Percentiles rank a stretch among this genome's conserved stretches.
These are phyloP conservation scores for Epinephelus malabaricus DNA, from an alignment of 2,797 vertebrate genomes.

Conservation along the genomic window DNA sequence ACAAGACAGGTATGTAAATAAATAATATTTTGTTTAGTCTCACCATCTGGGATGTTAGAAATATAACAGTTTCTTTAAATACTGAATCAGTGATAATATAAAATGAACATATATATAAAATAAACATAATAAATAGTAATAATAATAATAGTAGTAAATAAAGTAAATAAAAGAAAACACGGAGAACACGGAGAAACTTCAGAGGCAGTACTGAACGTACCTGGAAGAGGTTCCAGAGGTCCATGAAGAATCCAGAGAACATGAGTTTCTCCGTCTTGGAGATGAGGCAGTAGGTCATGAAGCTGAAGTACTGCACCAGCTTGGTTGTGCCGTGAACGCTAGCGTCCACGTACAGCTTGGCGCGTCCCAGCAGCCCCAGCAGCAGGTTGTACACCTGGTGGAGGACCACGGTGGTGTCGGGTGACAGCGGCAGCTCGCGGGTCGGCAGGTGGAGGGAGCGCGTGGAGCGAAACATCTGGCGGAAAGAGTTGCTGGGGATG, in stretches of 20 bases:
- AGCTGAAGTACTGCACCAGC: conserved; percentile 99
- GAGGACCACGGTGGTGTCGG: conserved; percentile 97
- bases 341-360: conserved; percentile 98
- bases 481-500: conserved; percentile 99
- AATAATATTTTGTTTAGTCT: background rate
- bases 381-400: conserved; percentile 99
- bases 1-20: background rate
- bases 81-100: no score
- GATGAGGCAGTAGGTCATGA: conserved; percentile 99
- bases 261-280: conserved; percentile 99
- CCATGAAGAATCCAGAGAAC: conserved; percentile 99
- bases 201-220: conserved; percentile 40
- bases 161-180: background rate
- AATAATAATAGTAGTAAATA: no score
- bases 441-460: conserved; percentile 98
- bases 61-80: background rate
- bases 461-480: conserved; percentile 99
- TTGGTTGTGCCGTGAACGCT: conserved; percentile 98
- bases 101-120: no score
- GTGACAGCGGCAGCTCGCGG: conserved; percentile 95
- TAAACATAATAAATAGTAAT: no score
- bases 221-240: conserved; percentile 99
- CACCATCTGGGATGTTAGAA: background rate
- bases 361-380: conserved; percentile 94
- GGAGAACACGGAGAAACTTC: background rate